Conservation (phyloP, 2,797 vertebrate species). For the Chiropotes sagulatus region DNA sequence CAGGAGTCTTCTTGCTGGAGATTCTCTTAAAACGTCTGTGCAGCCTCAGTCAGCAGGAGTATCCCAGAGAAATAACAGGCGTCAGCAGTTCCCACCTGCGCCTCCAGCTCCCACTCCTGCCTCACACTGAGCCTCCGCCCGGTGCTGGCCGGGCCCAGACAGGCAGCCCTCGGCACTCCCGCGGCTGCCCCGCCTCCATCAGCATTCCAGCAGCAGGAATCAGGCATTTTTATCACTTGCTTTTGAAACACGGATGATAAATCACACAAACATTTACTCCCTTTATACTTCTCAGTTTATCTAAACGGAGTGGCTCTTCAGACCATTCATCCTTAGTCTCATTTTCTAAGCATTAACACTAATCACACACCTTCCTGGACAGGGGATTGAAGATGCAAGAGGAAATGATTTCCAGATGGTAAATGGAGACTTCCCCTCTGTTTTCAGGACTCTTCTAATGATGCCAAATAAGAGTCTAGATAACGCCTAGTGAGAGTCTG, state of each 20-base stretch:
- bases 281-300: neutral
- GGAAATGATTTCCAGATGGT: conserved; percentile 5
- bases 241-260: neutral
- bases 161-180: neutral
- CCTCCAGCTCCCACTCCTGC: neutral
- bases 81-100: neutral
- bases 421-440: rapidly evolving
- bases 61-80: neutral
- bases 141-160: neutral
- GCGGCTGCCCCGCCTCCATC: neutral
- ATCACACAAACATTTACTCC: neutral
- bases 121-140: neutral
- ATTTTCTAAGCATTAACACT: neutral
- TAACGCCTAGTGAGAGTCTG: neutral
- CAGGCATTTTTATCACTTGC: neutral
- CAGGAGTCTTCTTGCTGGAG: neutral
- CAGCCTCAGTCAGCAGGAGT: neutral
- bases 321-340: neutral
- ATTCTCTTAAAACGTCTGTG: neutral
- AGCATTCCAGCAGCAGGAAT: neutral
- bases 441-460: no score
- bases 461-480: neutral
- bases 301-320: neutral
- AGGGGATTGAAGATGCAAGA: neutral
- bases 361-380: neutral